Percentiles rank a stretch among this genome's conserved stretches.
These are phyloP conservation scores for Prietella phreatophila DNA, from an alignment of 2,113 vertebrate genomes.

Conservation along the genomic window DNA sequence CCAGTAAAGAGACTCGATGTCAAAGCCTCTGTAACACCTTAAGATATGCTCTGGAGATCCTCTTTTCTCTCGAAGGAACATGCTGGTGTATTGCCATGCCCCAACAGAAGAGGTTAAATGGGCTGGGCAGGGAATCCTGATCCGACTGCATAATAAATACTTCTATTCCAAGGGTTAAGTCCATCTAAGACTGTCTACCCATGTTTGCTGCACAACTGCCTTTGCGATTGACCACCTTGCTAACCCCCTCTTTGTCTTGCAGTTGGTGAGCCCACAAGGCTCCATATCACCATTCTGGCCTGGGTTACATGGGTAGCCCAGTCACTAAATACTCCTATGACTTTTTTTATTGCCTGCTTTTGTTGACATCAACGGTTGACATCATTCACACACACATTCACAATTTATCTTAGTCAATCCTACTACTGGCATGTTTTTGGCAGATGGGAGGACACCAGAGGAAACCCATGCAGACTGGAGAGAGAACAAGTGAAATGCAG, in stretches of 20 bases:
- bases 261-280: neutral
- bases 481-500: neutral
- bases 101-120: neutral
- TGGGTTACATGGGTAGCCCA: neutral
- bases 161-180: neutral
- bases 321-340: neutral
- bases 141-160: neutral
- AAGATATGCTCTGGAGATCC: neutral
- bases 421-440: neutral
- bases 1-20: neutral
- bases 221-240: neutral
- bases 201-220: neutral
- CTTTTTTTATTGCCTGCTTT: neutral
- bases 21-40: neutral
- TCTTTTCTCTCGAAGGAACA: neutral
- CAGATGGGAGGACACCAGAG: neutral
- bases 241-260: neutral
- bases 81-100: neutral
- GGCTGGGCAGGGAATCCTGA: neutral
- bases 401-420: neutral
- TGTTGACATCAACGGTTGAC: neutral
- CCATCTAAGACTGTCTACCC: neutral
- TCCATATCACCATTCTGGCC: neutral
- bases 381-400: neutral
- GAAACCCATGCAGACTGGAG: neutral